phyloP scores from a whole-genome alignment of 2,113 vertebrate genomes.

The Casuarius casuarius region DNA sequence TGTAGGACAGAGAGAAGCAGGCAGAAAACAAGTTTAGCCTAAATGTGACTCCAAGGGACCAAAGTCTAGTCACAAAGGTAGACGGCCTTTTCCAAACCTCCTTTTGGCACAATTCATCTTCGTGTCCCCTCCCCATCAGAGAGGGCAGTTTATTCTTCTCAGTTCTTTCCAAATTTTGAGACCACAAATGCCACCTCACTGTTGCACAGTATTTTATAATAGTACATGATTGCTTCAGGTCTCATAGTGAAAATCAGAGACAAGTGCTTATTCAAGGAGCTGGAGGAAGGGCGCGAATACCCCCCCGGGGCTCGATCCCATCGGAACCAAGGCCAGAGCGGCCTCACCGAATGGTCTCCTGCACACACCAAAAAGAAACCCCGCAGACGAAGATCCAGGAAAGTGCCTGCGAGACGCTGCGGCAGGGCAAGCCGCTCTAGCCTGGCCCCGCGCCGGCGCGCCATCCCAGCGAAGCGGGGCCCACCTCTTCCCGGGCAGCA shows the following conservation, averaged over 20 bases:
- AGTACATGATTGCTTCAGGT: neutral
- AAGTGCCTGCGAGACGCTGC: neutral
- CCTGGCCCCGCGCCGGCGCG: accelerated
- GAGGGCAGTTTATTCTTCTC: neutral
- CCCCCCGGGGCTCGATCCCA: neutral
- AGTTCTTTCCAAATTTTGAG: neutral
- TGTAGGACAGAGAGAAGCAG: neutral
- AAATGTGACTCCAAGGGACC: neutral
- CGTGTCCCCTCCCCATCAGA: neutral
- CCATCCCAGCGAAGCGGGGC: accelerated
- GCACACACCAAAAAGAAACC: neutral
- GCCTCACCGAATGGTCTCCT: neutral
- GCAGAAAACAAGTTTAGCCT: neutral
- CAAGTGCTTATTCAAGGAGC: neutral
- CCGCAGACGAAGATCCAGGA: neutral
- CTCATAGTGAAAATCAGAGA: neutral
- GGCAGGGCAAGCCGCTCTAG: neutral
- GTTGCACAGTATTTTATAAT: neutral
- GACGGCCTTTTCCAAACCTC: neutral
- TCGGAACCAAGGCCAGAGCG: accelerated
- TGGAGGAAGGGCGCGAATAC: neutral
- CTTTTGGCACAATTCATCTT: neutral
- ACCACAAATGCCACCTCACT: accelerated
- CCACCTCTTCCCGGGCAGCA: neutral
- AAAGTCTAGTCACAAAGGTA: neutral